These are phyloP conservation scores for Cetoscarus ocellatus DNA, from an alignment of 2,797 vertebrate genomes.

Conservation along the genomic window DNA sequence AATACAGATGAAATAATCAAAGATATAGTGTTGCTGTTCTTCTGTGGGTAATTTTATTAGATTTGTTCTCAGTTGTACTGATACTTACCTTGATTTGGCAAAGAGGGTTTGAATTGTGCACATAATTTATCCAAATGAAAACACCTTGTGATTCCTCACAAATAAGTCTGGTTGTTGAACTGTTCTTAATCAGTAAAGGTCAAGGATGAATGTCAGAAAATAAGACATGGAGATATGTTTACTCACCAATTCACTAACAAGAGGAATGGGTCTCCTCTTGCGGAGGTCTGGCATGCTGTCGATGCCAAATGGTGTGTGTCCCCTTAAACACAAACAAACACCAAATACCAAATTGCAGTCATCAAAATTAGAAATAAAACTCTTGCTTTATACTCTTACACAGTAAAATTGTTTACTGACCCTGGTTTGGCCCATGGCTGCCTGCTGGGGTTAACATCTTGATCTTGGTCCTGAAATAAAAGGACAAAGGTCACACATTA, in stretches of 20 bases:
- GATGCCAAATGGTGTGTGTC: slow-evolving; percentile 92
- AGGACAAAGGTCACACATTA: slow-evolving; percentile 51
- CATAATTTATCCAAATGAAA: no score
- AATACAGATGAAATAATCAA: no score
- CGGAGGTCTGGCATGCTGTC: slow-evolving; percentile 97
- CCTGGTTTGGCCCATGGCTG: slow-evolving; percentile 91
- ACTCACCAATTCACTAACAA: slow-evolving; percentile 98
- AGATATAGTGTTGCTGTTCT: no score
- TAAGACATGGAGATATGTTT: background rate
- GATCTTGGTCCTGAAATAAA: slow-evolving; percentile 84
- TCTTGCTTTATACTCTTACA: background rate
- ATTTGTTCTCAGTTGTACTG: no score
- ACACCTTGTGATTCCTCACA: no score
- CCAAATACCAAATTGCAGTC: slow-evolving; percentile 6
- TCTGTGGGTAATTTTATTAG: no score
- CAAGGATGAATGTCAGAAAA: slow-evolving; percentile 10
- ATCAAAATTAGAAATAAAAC: slow-evolving; percentile 6
- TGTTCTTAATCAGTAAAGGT: slow-evolving; percentile 1
- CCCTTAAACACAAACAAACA: slow-evolving; percentile 79
- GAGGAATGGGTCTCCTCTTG: slow-evolving; percentile 92
- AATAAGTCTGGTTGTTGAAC: no score
- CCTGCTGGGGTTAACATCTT: slow-evolving; percentile 84
- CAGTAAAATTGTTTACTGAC: slow-evolving; percentile 81
- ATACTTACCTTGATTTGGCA: no score
- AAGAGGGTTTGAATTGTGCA: no score